These are phyloP conservation scores for Trematomus loennbergii DNA, from an alignment of 2,113 vertebrate species.

Conservation along the genomic window DNA sequence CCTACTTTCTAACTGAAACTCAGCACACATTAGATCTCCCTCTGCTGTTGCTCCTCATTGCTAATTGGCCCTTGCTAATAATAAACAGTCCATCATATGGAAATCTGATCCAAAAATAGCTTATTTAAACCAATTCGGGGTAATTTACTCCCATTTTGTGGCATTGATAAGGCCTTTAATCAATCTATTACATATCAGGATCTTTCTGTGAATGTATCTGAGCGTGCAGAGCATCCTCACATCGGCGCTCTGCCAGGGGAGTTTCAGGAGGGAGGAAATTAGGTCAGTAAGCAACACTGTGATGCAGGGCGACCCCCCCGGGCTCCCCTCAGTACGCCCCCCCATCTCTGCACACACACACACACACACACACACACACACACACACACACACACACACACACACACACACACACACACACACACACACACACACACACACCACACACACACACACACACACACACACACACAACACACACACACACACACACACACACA, in stretches of 20 bases:
- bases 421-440: not conserved
- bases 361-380: too few species aligned
- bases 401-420: not conserved
- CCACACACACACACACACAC: slow-evolving; percentile 3
- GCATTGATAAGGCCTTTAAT: slow-evolving; percentile 31
- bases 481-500: slow-evolving; percentile 1
- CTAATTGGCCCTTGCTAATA: slow-evolving; percentile 71
- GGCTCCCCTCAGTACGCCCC: slow-evolving; percentile 37
- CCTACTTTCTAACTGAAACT: slow-evolving; percentile 53
- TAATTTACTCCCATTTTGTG: slow-evolving; percentile 29
- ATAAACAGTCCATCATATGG: slow-evolving; percentile 70
- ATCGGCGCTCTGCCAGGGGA: slow-evolving; percentile 32
- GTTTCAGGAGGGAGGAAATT: slow-evolving; percentile 49
- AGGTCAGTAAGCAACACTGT: slow-evolving; percentile 71
- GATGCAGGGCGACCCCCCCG: slow-evolving; percentile 60
- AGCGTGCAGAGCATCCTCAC: slow-evolving; percentile 5
- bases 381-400: slow-evolving; percentile 13
- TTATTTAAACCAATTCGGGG: slow-evolving; percentile 43
- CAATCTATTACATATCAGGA: slow-evolving; percentile 16
- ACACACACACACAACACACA: too few species aligned
- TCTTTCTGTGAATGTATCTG: slow-evolving; percentile 4
- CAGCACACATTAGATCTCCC: slow-evolving; percentile 22
- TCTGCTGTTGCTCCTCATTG: slow-evolving; percentile 57
- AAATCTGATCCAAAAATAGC: slow-evolving; percentile 57
- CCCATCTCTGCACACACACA: too few species aligned